phyloP scores from a whole-genome alignment of 2,888 invertebrate species.

The Harpagoxenus sublaevis region DNA sequence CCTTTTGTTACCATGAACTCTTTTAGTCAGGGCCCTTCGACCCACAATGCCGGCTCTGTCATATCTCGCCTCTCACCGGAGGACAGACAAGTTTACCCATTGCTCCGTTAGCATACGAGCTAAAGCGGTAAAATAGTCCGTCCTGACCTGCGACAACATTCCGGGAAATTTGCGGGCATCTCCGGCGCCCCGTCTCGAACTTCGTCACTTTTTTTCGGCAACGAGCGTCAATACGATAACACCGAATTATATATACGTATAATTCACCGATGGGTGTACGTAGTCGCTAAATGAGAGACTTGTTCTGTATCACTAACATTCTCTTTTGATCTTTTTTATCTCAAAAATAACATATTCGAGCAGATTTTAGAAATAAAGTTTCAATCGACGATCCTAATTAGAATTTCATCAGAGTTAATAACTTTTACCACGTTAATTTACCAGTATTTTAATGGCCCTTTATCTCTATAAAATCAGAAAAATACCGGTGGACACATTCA shows the following conservation, averaged over 20 bases:
- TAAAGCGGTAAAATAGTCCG: conserved; percentile 41
- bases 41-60: conserved; percentile 54
- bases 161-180: conserved; percentile 59
- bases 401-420: not conserved
- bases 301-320: not conserved
- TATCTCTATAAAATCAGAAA: not conserved
- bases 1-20: not conserved
- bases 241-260: not conserved
- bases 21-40: conserved; percentile 27
- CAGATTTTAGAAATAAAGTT: not conserved
- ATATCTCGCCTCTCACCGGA: conserved; percentile 54
- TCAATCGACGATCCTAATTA: not conserved
- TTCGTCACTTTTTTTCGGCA: conserved; percentile 6
- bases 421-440: not conserved
- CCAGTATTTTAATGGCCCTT: conserved; percentile 11
- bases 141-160: conserved; percentile 73
- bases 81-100: conserved; percentile 60
- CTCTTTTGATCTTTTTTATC: not conserved
- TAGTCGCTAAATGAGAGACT: not conserved
- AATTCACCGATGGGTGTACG: not conserved
- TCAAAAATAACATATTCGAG: not conserved
- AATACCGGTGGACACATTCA: not conserved
- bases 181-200: conserved; percentile 36
- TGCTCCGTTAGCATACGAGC: conserved; percentile 56
- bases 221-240: not conserved